Evolutionary conservation across 2,888 invertebrate species (phyloP), one percentile per base, ranked within the genome.

Genomic region (Leucophenga montana): DNA sequence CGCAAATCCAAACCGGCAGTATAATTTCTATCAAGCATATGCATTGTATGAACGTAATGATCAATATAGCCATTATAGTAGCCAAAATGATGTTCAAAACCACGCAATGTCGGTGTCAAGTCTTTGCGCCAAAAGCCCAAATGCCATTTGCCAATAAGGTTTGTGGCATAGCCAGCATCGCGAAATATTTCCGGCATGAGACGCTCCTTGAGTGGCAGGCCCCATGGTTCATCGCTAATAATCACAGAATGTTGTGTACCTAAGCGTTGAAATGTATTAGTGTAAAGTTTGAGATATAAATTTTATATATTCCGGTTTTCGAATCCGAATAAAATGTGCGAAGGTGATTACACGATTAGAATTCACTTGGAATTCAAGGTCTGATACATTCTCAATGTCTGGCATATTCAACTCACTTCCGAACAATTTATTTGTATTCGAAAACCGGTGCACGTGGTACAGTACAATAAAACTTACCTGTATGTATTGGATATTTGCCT

Each of bases 91-190:
- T 92, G 91, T 78, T 95, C 93, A 83, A 95, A 97, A 14, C 96
- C 96, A 66, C 95, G 91, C 78, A 89, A 89, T 0, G 91, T 91
- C 0, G 96, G 95, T 2, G 94, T 92, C 85, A 90, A 88, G 20
- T 82, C 80, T 73, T 87, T 80, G 66, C 91, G 90, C 85, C 92
- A 93, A 90, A 93, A 95, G 6, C 97, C 97, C 72, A 97, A 91
- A 87, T 95, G 94, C 97, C 97, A 97, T 90, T 97, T 97, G 48
- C 97, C 97, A 16, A 97, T 92, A 46, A 95, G 91, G 85, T 95
- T 93, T 0, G 96, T 96, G 20, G 90, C 87, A 87, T 97, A 98
- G 0, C 95, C 95, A 69, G 95, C 90, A 76, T 94, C 92, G 77
- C 90, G 90, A 71, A 92, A 89, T 81, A 92, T 90, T 79, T 94